Evolutionary conservation across 2,888 invertebrate species (phyloP).

Genomic region (Chromoteleia sp.): DNA sequence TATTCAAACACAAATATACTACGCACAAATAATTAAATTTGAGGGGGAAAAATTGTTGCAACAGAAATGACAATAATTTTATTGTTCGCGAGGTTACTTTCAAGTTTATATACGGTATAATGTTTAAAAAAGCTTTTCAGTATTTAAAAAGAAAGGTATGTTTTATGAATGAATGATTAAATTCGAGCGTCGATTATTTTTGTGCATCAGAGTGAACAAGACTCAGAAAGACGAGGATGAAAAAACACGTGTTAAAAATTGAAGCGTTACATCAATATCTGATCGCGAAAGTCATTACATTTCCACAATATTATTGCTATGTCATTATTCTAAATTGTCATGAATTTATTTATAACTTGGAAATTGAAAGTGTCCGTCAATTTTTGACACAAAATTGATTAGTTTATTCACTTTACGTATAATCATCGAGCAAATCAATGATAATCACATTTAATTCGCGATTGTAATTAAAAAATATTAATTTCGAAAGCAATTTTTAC

Average conservation of each 20-base stretch:
- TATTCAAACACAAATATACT: no score
- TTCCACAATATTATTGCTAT: slow-evolving; percentile 30
- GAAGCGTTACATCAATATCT: slow-evolving; percentile 37
- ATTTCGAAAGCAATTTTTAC: slow-evolving; percentile 11
- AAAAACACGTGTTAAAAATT: slow-evolving; percentile 30
- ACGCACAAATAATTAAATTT: no score
- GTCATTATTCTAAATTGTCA: slow-evolving; percentile 56
- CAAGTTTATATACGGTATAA: no score
- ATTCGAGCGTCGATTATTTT: slow-evolving; percentile 26
- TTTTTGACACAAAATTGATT: slow-evolving; percentile 47
- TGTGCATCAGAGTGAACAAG: background rate
- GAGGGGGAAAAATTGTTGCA: no score
- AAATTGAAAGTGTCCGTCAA: slow-evolving; percentile 66
- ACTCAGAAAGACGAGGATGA: slow-evolving; percentile 19
- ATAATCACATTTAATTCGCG: slow-evolving; percentile 16
- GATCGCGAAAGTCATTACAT: slow-evolving; percentile 50
- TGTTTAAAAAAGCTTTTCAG: no score
- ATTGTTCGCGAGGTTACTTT: no score
- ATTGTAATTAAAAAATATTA: slow-evolving; percentile 44
- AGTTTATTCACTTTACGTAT: slow-evolving; percentile 35
- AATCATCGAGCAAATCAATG: slow-evolving; percentile 47
- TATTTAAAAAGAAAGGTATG: slow-evolving; percentile 4
- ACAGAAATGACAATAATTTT: no score
- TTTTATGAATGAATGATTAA: slow-evolving; percentile 39
- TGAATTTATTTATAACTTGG: slow-evolving; percentile 61